Evolutionary conservation across 2,797 vertebrate species (phyloP).

Genomic region (Petrocephalus sullivani): DNA sequence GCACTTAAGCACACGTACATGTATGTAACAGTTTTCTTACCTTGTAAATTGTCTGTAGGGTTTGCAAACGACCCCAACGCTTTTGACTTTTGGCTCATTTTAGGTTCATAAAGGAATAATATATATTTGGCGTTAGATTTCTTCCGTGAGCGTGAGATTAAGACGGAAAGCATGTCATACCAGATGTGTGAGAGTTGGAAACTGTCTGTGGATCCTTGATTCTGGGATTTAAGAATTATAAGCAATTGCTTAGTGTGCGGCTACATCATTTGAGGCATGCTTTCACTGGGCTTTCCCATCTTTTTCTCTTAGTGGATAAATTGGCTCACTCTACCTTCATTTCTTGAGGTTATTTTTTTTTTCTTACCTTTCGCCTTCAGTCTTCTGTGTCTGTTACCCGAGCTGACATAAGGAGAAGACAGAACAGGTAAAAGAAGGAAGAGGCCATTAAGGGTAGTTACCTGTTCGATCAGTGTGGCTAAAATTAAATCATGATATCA

Average conservation of each 20-base stretch:
- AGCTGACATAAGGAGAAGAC: neutral
- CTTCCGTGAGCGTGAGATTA: too few species aligned
- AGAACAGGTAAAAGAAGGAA: neutral
- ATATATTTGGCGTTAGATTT: too few species aligned
- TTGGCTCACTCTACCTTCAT: neutral
- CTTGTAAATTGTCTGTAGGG: too few species aligned
- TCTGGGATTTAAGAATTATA: neutral
- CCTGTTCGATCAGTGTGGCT: slow-evolving; percentile 30
- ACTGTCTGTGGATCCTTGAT: neutral
- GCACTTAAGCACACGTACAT: too few species aligned
- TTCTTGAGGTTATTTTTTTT: neutral
- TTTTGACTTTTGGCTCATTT: too few species aligned
- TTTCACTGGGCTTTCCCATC: neutral
- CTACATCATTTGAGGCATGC: neutral
- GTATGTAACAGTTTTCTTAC: too few species aligned
- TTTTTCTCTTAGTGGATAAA: neutral
- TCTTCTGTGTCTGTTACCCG: neutral
- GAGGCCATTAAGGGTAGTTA: neutral
- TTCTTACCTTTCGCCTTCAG: neutral
- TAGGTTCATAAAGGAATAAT: too few species aligned
- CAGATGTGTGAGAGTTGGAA: too few species aligned
- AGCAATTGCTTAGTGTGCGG: neutral
- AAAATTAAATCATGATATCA: slow-evolving; percentile 29
- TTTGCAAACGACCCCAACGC: too few species aligned
- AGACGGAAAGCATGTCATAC: too few species aligned